These are phyloP conservation scores for Sebastes oblongus DNA, from an alignment of 2,797 vertebrate genomes.

Conservation along the genomic window DNA sequence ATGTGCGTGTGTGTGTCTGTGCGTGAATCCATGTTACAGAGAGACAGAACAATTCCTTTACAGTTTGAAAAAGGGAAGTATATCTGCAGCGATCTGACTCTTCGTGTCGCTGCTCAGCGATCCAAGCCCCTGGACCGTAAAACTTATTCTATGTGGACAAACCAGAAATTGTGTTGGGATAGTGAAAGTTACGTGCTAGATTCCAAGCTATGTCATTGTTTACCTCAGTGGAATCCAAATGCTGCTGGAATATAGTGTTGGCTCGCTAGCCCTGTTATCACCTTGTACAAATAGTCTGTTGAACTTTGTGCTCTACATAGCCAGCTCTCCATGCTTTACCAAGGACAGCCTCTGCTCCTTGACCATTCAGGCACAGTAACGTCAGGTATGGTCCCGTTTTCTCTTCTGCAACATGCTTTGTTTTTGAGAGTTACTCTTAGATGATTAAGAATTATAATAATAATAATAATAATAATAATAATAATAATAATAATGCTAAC, in stretches of 20 bases:
- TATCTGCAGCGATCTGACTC: conserved; percentile 44
- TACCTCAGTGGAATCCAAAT: conserved; percentile 76
- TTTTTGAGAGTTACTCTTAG: conserved; percentile 79
- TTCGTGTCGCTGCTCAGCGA: conserved; percentile 43
- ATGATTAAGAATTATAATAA: conserved; percentile 71
- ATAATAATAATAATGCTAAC: conserved; percentile 54
- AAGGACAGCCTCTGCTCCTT: conserved; percentile 78
- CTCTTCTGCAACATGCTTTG: conserved; percentile 84
- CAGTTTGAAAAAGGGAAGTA: conserved; percentile 37
- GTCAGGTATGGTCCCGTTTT: conserved; percentile 85
- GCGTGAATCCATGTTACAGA: conserved; percentile 59
- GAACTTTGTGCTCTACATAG: conserved; percentile 79
- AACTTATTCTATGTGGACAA: conserved; percentile 65
- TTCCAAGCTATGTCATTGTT: conserved; percentile 73
- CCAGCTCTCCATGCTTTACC: conserved; percentile 81
- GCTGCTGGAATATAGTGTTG: conserved; percentile 76
- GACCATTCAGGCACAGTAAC: conserved; percentile 83
- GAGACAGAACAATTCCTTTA: conserved; percentile 41
- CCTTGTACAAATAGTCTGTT: conserved; percentile 82
- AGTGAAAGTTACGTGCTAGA: conserved; percentile 73
- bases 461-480: conserved; percentile 56
- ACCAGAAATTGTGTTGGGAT: conserved; percentile 65
- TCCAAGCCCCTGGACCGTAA: conserved; percentile 26
- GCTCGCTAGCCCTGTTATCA: conserved; percentile 72
- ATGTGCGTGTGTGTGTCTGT: conserved; percentile 62